Conservation (phyloP, 2,888 invertebrate genomes). For the Caenorhabditis afra region DNA sequence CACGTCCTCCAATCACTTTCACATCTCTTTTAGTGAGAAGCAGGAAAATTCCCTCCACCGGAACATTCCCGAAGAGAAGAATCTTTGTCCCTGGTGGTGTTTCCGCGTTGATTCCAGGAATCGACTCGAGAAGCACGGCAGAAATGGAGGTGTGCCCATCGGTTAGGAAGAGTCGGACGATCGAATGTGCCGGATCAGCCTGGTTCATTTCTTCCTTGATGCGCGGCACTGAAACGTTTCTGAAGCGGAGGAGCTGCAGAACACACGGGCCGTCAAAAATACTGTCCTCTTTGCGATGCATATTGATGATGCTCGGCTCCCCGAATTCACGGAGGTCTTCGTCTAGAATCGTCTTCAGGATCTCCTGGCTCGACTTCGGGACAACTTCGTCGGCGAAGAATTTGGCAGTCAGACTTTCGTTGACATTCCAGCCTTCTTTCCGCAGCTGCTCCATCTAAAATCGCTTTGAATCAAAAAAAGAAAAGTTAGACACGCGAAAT, state of each 20-base stretch:
- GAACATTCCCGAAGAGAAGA: constrained; percentile 62
- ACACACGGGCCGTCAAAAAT: constrained; percentile 48
- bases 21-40: constrained; percentile 62
- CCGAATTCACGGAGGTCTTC: constrained; percentile 56
- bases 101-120: constrained; percentile 56
- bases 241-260: constrained; percentile 55
- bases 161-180: constrained; percentile 61
- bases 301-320: constrained; percentile 37
- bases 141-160: constrained; percentile 59
- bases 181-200: constrained; percentile 19
- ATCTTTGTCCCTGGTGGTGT: constrained; percentile 73
- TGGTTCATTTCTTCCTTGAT: constrained; percentile 49
- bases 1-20: constrained; percentile 72
- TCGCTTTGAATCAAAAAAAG: background rate
- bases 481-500: background rate
- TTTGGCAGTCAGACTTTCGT: constrained; percentile 30
- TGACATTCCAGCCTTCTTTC: constrained; percentile 59
- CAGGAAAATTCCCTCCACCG: constrained; percentile 65
- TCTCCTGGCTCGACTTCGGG: constrained; percentile 28
- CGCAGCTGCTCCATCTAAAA: constrained; percentile 47
- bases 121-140: constrained; percentile 36
- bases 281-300: constrained; percentile 31
- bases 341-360: constrained; percentile 45
- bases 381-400: constrained; percentile 41
- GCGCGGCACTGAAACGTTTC: constrained; percentile 45